Conservation (phyloP, 2,797 vertebrate species). For the Gallinago nigripennis region DNA sequence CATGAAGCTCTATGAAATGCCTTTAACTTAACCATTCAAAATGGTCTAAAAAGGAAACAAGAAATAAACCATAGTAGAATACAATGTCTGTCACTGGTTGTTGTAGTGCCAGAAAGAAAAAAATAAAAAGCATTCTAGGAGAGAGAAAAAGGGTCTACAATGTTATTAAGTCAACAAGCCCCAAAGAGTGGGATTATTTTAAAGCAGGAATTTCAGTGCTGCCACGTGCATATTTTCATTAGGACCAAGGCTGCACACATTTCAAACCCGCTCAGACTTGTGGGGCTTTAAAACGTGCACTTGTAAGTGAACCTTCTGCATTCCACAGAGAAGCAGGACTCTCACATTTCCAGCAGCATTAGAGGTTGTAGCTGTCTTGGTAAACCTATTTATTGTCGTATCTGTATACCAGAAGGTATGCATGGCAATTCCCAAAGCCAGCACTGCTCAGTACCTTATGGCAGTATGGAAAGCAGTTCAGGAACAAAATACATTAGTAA, state of each 20-base stretch:
- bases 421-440: background rate
- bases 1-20: background rate
- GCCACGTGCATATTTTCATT: conserved; percentile 2
- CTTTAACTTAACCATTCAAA: background rate
- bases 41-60: background rate
- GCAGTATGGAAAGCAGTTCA: background rate
- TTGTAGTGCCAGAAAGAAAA: background rate
- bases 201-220: background rate
- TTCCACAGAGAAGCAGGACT: background rate
- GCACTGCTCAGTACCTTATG: background rate
- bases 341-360: background rate
- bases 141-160: background rate
- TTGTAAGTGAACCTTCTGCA: background rate
- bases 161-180: background rate
- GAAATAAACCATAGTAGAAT: background rate
- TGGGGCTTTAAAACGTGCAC: background rate
- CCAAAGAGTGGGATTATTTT: background rate
- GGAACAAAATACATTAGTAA: background rate
- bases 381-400: background rate
- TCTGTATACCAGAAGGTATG: accelerated
- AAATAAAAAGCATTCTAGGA: background rate
- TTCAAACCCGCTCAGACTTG: conserved; percentile 28
- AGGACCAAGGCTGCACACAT: background rate
- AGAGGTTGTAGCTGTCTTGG: background rate
- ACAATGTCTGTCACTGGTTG: background rate